Evolutionary conservation across 2,888 invertebrate genomes (phyloP), one percentile per base, ranked within the genome.

Genomic region (Nephrocerus scutellatus): DNA sequence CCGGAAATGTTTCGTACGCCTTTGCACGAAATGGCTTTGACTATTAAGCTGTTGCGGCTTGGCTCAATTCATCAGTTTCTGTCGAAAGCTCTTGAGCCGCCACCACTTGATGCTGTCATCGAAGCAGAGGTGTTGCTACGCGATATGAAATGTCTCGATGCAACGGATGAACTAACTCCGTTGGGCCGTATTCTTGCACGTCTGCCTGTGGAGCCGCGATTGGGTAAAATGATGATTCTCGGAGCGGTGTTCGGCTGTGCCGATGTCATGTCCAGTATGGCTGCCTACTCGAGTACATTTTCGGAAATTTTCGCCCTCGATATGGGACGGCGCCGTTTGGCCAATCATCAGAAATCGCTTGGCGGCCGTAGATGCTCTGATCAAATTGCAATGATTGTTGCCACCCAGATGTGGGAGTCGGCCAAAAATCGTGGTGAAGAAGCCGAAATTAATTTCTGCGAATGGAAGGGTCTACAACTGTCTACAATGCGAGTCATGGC

Each of bases 1-100:
- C 95, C 97, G 0, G 97, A 98, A 73, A 97, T 98, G 80, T 92
- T 97, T 71, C 76, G 97, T 36, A 96, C 96, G 0, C 97, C 97
- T 0, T 71, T 98, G 12, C 96, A 97, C 59, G 96, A 97, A 63
- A 72, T 97, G 38, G 90, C 93, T 0, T 74, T 98, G 36, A 86
- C 88, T 25, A 89, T 92, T 39, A 92, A 69, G 62, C 72, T 97
- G 7, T 73, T 98, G 3, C 76, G 88, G 3, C 73, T 98, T 5
- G 97, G 97, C 34, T 79, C 84, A 16, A 93, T 97, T 57, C 90
- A 91, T 0, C 87, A 87, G 63, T 98, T 98, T 70, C 73, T 98
- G 41, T 89, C 91, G 15, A 96, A 96, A 68, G 89, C 89, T 0
- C 83, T 96, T 15, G 93, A 97, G 63, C 93, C 96, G 0, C 97